These are phyloP conservation scores for Notiomystis cincta DNA, from an alignment of 2,113 vertebrate genomes.

Conservation along the genomic window DNA sequence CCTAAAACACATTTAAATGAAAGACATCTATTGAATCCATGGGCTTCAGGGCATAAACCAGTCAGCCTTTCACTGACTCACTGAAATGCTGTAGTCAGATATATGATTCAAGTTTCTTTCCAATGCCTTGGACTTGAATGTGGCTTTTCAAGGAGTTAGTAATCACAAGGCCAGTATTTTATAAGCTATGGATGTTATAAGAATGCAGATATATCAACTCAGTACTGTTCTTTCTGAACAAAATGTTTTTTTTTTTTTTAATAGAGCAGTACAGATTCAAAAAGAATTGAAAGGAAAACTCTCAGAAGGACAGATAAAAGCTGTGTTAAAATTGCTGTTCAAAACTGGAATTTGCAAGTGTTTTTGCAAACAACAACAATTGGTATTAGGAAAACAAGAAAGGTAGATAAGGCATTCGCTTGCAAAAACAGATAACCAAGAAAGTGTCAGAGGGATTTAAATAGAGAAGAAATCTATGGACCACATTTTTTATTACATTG, in stretches of 20 bases:
- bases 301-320: neutral
- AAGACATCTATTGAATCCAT: slow-evolving; percentile 18
- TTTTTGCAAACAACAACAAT: neutral
- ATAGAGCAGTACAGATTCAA: neutral
- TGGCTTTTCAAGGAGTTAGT: slow-evolving; percentile 11
- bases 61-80: slow-evolving; percentile 3
- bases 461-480: neutral
- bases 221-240: neutral
- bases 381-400: neutral
- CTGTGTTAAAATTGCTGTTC: neutral
- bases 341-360: neutral
- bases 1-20: slow-evolving; percentile 19
- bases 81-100: neutral
- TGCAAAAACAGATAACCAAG: neutral
- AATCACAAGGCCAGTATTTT: neutral
- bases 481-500: neutral
- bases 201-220: neutral
- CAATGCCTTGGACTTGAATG: slow-evolving; percentile 3
- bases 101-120: neutral
- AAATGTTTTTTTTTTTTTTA: neutral
- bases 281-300: neutral
- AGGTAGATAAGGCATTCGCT: neutral
- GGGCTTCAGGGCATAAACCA: slow-evolving; percentile 9
- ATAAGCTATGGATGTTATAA: neutral
- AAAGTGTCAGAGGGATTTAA: neutral